Base-by-base conservation (phyloP, 2,797 vertebrate species). In the Acestrorhynchus altus region DNA sequence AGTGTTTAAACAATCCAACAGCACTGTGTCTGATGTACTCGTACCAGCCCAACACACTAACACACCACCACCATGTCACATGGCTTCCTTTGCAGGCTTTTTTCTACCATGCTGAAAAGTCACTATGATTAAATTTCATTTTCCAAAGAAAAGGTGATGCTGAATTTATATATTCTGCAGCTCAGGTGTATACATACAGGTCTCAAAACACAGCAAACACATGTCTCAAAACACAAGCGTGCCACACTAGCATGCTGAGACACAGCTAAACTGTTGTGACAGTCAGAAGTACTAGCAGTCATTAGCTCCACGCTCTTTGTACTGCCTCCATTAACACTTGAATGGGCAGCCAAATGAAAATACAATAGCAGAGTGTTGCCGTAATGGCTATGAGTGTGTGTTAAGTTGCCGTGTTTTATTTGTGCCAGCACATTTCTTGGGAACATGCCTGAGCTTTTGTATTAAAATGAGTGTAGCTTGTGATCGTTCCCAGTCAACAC, bases 341-440 rank as follows among this genome's bases (percentile, higher is more conserved):
- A 64, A 22, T 9, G 10, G 61, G n/a, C 35, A 64, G 39, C 63
- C 22, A 35, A 44, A 42, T 44, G 63, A 46, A 66, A 46, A 66
- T 26, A 47, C 40, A 47, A 16, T 18, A 66, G 22, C 4, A 66
- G 7, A 26, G 7, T 22, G 4, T n/a, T 9, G 26, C 1, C 0
- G 1, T 28, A 65, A 39, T 20, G 61, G 20, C 20, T 13, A 2
- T 10, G 4, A 65, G 18, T 39, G 10, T 22, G 20, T 22, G 2
- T 40, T 44, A 65, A 22, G 61, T 18, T 18, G 20, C n/a, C 0
- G 4, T 24, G 10, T 13, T 64, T 42, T 26, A 40, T 61, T 18
- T 20, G 35, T 9, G 35, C 1, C 60, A 42, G 31, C 35, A 11
- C 35, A 20, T 10, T 11, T n/a, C 18, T 20, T 3, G 35, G 9